Percentiles rank a stretch among this genome's conserved stretches.
Conservation (phyloP, 2,113 vertebrate genomes). For the Bos javanicus region DNA sequence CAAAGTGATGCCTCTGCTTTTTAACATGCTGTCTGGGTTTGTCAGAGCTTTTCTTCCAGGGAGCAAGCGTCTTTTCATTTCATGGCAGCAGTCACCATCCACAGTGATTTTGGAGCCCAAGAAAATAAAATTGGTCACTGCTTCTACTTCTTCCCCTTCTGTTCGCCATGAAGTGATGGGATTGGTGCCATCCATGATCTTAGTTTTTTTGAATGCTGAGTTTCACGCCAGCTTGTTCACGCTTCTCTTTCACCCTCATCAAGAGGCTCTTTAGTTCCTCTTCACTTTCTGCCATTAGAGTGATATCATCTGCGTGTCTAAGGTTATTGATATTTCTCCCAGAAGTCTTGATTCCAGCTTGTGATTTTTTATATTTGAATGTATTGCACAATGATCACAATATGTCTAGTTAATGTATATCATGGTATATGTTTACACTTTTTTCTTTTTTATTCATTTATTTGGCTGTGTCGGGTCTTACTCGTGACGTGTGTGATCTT, state of each 20-base stretch:
- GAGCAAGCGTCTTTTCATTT: not conserved
- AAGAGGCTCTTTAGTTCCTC: not conserved
- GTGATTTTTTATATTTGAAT: not conserved
- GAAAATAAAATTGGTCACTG: not conserved
- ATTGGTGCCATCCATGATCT: not conserved
- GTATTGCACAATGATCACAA: not conserved
- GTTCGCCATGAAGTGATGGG: not conserved
- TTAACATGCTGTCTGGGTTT: not conserved
- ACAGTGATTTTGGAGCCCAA: not conserved
- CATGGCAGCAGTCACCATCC: not conserved
- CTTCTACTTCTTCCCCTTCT: not conserved
- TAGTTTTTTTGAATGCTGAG: not conserved
- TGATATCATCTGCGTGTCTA: not conserved
- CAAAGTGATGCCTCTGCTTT: not conserved
- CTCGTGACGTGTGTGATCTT: not conserved
- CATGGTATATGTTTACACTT: not conserved
- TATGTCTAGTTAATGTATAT: not conserved
- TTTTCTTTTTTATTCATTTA: not conserved
- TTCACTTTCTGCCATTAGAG: not conserved
- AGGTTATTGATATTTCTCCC: not conserved
- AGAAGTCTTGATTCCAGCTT: not conserved
- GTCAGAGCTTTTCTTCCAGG: not conserved
- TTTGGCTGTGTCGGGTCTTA: not conserved
- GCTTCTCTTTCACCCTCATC: not conserved
- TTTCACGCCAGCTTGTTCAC: not conserved